Evolutionary conservation across 2,888 invertebrate species (phyloP).

Genomic region (Pseudanteris insignis): DNA sequence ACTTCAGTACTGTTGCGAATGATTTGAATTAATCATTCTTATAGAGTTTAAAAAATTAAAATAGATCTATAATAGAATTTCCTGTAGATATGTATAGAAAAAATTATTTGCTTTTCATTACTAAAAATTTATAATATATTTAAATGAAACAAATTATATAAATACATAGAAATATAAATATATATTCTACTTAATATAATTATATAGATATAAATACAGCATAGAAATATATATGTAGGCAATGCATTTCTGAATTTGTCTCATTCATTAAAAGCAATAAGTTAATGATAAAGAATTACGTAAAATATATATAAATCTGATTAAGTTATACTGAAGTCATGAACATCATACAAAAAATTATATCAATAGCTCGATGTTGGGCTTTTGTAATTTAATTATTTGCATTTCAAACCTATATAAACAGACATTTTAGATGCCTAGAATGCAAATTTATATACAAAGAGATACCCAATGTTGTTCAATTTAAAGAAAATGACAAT

Average conservation of each 20-base stretch:
- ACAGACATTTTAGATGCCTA: too few species aligned
- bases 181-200: constrained; percentile 33
- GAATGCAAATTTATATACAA: too few species aligned
- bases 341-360: too few species aligned
- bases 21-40: constrained; percentile 60
- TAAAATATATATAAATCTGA: constrained; percentile 5
- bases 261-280: constrained; percentile 43
- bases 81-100: constrained; percentile 65
- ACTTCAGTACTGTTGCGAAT: constrained; percentile 45
- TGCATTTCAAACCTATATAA: too few species aligned
- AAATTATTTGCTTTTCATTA: constrained; percentile 60
- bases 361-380: too few species aligned
- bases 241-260: constrained; percentile 40
- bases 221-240: constrained; percentile 21
- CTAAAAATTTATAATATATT: constrained; percentile 62
- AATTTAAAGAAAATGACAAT: constrained; percentile 22
- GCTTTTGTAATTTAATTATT: too few species aligned
- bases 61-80: constrained; percentile 63
- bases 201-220: constrained; percentile 25
- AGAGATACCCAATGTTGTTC: constrained; percentile 18
- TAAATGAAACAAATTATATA: constrained; percentile 46
- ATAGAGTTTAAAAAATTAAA: constrained; percentile 64
- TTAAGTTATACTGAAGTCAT: too few species aligned
- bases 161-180: constrained; percentile 14
- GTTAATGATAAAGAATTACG: not conserved